phyloP scores from a whole-genome alignment of 2,113 vertebrate genomes.

The Lophius piscatorius region DNA sequence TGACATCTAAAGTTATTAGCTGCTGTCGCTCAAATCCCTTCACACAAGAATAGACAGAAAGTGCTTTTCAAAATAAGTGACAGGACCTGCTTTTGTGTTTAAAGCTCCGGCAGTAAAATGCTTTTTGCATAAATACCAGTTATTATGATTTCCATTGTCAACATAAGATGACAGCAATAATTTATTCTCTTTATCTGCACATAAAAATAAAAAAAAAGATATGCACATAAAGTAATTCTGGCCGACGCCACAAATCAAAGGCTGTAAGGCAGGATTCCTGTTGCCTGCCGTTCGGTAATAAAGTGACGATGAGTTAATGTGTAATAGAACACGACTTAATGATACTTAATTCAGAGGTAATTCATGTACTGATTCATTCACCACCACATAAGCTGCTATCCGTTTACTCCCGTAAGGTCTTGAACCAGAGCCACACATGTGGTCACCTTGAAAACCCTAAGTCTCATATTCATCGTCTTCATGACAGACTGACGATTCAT shows the following conservation, averaged over 20 bases:
- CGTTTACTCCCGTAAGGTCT: too few relatives aligned
- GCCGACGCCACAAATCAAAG: too few relatives aligned
- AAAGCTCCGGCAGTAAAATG: conserved; percentile 17
- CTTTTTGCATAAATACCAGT: conserved; percentile 32
- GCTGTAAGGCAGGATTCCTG: neutral
- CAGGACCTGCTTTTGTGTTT: conserved; percentile 6
- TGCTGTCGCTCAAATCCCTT: conserved; percentile 25
- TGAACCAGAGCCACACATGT: too few relatives aligned
- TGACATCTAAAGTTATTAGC: conserved; percentile 44
- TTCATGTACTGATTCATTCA: too few relatives aligned
- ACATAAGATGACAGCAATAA: conserved; percentile 20
- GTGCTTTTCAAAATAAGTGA: conserved; percentile 5
- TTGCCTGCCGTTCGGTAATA: too few relatives aligned
- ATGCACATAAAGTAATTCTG: conserved; percentile 5
- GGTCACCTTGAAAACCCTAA: too few relatives aligned
- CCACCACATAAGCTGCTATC: too few relatives aligned
- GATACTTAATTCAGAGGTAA: too few relatives aligned
- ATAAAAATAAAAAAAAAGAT: conserved; percentile 21
- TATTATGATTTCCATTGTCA: conserved; percentile 30
- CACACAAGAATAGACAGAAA: conserved; percentile 3
- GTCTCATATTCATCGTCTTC: too few relatives aligned
- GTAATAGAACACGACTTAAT: too few relatives aligned
- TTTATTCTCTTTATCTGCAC: conserved; percentile 22
- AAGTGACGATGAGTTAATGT: too few relatives aligned
- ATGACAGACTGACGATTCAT: too few relatives aligned